These are phyloP conservation scores for Proterorhinus semilunaris DNA, from an alignment of 2,113 vertebrate species.

Conservation along the genomic window DNA sequence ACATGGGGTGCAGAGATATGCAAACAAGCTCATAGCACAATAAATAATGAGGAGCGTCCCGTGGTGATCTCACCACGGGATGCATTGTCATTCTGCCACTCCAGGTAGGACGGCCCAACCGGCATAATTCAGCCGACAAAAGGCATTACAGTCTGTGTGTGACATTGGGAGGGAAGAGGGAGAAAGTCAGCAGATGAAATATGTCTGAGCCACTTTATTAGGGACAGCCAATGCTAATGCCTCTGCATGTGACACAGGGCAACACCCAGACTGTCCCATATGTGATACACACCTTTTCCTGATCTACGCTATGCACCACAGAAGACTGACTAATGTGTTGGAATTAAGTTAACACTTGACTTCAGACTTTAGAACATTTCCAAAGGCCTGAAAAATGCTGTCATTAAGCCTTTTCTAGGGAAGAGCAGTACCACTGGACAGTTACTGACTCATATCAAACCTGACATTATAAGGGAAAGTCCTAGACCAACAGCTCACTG, in stretches of 20 bases:
- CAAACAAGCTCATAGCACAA: constrained; percentile 3
- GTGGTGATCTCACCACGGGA: constrained; percentile 1
- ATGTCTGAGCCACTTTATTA: background rate
- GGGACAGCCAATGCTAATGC: background rate
- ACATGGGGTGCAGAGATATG: background rate
- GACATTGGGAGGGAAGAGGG: background rate
- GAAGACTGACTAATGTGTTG: no score
- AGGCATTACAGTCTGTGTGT: background rate
- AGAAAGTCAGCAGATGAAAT: background rate
- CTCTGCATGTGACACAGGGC: background rate
- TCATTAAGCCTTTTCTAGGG: no score
- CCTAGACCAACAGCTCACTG: no score
- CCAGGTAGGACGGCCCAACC: constrained; percentile 2
- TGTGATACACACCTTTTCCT: no score
- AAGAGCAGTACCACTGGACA: no score
- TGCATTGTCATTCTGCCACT: background rate
- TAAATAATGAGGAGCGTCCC: constrained; percentile 1
- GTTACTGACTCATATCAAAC: no score
- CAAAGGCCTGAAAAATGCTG: no score
- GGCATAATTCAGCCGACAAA: background rate
- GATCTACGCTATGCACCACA: no score
- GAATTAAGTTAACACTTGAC: no score
- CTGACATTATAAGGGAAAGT: no score
- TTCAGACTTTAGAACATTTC: no score
- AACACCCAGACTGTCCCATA: no score